Base-by-base conservation (phyloP, 2,888 invertebrate genomes). In the Muscina levida region DNA sequence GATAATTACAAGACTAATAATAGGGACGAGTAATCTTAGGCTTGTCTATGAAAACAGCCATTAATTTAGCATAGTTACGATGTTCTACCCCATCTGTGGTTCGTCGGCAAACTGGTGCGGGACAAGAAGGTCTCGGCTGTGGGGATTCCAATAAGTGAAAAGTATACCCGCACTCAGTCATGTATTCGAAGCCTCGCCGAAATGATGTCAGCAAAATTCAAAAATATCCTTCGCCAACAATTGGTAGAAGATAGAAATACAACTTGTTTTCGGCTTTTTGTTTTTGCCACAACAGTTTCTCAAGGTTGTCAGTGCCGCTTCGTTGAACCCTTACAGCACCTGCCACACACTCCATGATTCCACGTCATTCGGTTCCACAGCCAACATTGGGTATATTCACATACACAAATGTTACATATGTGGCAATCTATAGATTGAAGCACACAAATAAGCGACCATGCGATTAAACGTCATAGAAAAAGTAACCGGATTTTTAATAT, bases 41-140 rank as follows among this genome's bases (percentile, higher is more conserved):
- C 46, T 48, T 73, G 56, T 11, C 22, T 13, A 51, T 17, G 53
- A 39, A 15, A 39, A 53, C 39, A 57, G 57, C 46, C 66, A 56
- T 46, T 67, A 57, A 57, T 73, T 67, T 73, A 8, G 22, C 15
- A 67, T 44, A 26, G 19, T 42, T 31, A 67, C 70, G 62, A 51
- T 59, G 57, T 37, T 57, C 10, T 51, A 26, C 10, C 13, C 10
- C 22, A 11, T 53, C 53, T 13, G 13, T 53, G 13, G 24, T 22
- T 53, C 22, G 22, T 13, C 13, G 22, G 3, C 24, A 53, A 13
- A 59, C 11, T 51, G 59, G 59, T 67, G 15, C 67, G 31, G 57
- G 5, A 24, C 77, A 77, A 72, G 72, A 72, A 67, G 66, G 72
- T 44, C 26, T 67, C 39, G 19, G 48, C 17, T 57, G 53, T 48